Percentiles rank a stretch among this genome's conserved stretches.
Conservation (phyloP, 92 coral and sea anemone species). For the Heteractis magnifica region DNA sequence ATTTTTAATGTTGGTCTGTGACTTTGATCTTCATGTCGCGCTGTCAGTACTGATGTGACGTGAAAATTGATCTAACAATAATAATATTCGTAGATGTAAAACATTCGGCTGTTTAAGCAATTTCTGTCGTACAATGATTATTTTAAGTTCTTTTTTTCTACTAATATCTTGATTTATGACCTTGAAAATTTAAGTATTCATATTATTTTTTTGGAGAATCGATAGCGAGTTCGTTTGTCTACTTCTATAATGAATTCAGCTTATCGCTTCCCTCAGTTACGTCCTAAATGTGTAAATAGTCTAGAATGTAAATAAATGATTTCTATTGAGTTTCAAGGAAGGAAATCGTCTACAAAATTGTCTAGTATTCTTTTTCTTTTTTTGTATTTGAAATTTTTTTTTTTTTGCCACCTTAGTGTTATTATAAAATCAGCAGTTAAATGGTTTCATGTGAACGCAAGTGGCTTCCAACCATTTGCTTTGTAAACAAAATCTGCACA, state of each 20-base stretch:
- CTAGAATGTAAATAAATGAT: constrained; percentile 18
- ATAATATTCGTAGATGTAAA: not conserved
- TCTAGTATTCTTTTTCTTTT: not conserved
- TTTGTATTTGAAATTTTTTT: not conserved
- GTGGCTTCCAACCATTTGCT: constrained; percentile 13
- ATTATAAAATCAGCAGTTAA: not conserved
- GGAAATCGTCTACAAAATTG: not conserved
- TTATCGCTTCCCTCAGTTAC: not conserved
- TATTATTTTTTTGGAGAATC: not conserved
- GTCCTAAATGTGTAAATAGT: not conserved
- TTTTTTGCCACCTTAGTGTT: not conserved
- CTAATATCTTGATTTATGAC: not conserved
- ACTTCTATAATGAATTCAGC: not conserved
- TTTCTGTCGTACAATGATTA: not conserved
- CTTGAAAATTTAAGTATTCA: not conserved
- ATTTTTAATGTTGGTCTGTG: constrained; percentile 4
- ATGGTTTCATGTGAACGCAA: constrained; percentile 9
- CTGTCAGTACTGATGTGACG: constrained; percentile 4
- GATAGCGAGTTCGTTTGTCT: not conserved
- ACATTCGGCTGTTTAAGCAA: not conserved
- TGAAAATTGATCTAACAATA: not conserved
- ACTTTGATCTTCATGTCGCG: not conserved
- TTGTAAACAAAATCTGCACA: constrained; percentile 9
- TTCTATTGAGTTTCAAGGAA: not conserved
- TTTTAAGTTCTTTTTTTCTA: not conserved